Evolutionary conservation across 2,113 vertebrate species (phyloP), one percentile per base, ranked within the genome.

Genomic region (Anarhynchus alexandrinus): DNA sequence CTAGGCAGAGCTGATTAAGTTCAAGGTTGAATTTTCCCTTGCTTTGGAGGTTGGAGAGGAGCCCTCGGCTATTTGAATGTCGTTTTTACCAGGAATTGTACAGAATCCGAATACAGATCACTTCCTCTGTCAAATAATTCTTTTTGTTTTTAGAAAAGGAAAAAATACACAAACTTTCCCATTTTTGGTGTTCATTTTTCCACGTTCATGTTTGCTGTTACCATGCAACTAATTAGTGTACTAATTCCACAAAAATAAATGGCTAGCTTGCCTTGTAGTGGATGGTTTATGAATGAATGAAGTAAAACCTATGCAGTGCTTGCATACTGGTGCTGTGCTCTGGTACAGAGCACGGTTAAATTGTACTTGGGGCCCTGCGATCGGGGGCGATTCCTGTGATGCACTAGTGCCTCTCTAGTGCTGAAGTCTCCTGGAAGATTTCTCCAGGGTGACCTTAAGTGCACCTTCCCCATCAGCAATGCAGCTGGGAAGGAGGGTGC

Each of bases 361-460:
- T 45, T 55, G 27, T 54, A 15, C 27, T 51, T 64, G 26, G 30
- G 5, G 13, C 11, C 9, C 16, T 43, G 3, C 18, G 30, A 45
- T 77, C 14, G 10, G 20, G 32, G 43, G 11, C n/a, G 65, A 3
- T 64, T 89, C 20, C 30, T 45, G 43, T 45, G 43, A 45, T 45
- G 16, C 43, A 45, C 43, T 45, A 45, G 43, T 45, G 59, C 36
- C 12, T 51, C 45, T 62, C 25, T 30, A 62, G 51, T 5, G 3
- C 65, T 85, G 42, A 45, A 79, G 42, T 65, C 70, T 89, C 58
- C 49, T 85, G 54, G 19, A 94, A 29, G 40, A 76, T 89, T 91
- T 93, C 38, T 94, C 43, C 32, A 58, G 70, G 51, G 58, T 94
- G 96, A 97, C 96, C 96, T 95, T 95, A 96, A 84, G 14, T 96